A percentile compares a stretch with the other conserved stretches of the same genome.
phyloP scores from a whole-genome alignment of 2,888 invertebrate species.

The Tiliacea aurago region DNA sequence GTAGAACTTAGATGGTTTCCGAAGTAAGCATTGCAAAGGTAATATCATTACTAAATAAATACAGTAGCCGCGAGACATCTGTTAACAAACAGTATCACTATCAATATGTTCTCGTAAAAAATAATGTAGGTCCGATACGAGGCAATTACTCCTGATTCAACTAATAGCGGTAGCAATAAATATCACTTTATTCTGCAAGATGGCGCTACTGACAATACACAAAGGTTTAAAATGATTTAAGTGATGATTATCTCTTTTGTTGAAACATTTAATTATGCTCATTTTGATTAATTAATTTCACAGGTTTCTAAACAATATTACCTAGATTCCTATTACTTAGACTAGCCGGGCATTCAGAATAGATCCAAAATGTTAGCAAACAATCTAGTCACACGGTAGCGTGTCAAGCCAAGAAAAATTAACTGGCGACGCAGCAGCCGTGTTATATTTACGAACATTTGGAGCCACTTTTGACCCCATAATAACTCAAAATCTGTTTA shows the following conservation, averaged over 20 bases:
- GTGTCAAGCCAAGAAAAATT: no score
- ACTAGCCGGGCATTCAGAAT: background rate
- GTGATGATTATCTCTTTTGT: background rate
- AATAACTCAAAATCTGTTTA: no score
- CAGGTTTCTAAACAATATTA: background rate
- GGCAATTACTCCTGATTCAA: background rate
- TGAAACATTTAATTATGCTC: background rate
- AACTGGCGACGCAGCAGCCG: no score
- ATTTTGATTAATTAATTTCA: background rate
- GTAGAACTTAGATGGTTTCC: background rate
- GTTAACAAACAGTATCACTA: background rate
- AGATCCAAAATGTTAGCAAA: background rate
- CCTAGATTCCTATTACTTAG: background rate
- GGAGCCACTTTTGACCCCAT: no score
- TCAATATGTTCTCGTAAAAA: background rate
- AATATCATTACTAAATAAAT: background rate
- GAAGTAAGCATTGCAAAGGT: background rate
- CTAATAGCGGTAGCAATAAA: background rate
- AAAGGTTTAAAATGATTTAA: background rate
- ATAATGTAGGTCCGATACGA: background rate
- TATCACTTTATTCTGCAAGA: conserved; percentile 16
- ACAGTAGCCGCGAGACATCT: conserved; percentile 1
- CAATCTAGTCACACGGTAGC: background rate
- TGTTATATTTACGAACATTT: no score
- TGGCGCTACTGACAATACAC: conserved; percentile 18